A percentile compares a stretch with the other conserved stretches of the same genome.
These are phyloP conservation scores for Motacilla alba DNA, from an alignment of 2,113 vertebrate species.

Conservation along the genomic window DNA sequence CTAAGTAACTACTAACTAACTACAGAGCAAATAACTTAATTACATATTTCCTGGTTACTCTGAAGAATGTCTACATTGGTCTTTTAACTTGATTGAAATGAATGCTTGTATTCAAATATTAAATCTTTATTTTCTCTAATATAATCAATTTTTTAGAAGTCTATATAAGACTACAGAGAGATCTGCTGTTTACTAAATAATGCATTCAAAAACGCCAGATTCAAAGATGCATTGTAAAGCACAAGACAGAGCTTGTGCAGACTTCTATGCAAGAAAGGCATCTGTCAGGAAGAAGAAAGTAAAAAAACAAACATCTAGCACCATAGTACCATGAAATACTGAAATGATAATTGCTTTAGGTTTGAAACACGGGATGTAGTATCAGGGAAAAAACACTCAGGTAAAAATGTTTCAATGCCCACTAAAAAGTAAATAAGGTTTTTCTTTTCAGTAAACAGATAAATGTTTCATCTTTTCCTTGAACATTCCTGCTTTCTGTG, in stretches of 20 bases:
- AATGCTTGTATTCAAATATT: background rate
- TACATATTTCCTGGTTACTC: background rate
- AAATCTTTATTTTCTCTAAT: background rate
- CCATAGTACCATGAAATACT: background rate
- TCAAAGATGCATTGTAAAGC: background rate
- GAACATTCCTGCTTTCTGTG: background rate
- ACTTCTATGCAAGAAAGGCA: background rate
- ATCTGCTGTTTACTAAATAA: constrained; percentile 21
- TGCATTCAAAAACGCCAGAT: background rate
- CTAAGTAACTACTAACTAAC: background rate
- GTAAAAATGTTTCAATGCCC: constrained; percentile 23
- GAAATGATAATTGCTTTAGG: background rate
- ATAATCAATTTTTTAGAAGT: background rate
- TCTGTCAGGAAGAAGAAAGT: background rate
- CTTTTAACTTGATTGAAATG: background rate
- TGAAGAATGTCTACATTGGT: background rate
- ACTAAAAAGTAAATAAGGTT: constrained; percentile 6
- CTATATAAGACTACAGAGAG: background rate
- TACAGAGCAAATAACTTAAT: background rate
- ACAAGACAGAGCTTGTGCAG: background rate
- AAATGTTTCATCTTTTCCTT: constrained; percentile 40
- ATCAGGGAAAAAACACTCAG: background rate
- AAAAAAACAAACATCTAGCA: background rate
- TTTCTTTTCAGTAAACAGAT: constrained; percentile 47
- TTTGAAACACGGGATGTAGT: background rate